Evolutionary conservation across 1,140 invertebrate species (phyloP), one percentile per base, ranked within the genome.

Genomic region (Drosophila malerkotliana): DNA sequence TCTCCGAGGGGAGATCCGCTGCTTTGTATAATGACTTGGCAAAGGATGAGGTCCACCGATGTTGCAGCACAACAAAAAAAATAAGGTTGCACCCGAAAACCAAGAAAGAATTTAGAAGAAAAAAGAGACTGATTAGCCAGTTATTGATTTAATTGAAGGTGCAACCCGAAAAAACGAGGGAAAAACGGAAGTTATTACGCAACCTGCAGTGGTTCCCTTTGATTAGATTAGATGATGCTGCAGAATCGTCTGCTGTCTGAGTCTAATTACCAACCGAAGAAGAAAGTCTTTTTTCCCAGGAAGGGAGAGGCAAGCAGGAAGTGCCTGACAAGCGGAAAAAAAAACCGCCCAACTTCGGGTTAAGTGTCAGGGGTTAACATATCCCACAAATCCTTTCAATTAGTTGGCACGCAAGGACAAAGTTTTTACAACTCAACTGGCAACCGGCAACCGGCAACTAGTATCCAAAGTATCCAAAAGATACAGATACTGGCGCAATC

Each of bases 151-250:
- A 88, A 88, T 88, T 89, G 83, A 77, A 77, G 39, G 39, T 28
- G 51, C 48, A 53, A 30, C 21, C 28, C 34, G 34, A 63, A 88
- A 44, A n/a, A 44, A 18, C 1, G 6, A 15, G 41, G 41, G 41
- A 44, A 44, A 44, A 88, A 68, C 83, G 83, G 83, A 88, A 89
- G 83, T 89, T 73, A 83, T 88, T 88, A 88, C 75, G 73, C 72
- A 58, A 55, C 57, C 37, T 72, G 53, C 26, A 44, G 28, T 44
- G 45, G 49, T 64, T 60, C 34, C 55, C 77, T 56, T 77, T 83
- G 74, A 80, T 88, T 79, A 69, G 83, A 83, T 89, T 88, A 83
- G 83, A 88, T 88, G 83, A 88, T 79, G 49, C 45, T 67, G 83
- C 84, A 79, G 55, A 69, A 47, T 71, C 26, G 26, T 0, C 5